Percentiles rank a stretch among this genome's conserved stretches.
These are phyloP conservation scores for Trachelipus rathkii DNA, from an alignment of 1,140 invertebrate genomes.

Conservation along the genomic window DNA sequence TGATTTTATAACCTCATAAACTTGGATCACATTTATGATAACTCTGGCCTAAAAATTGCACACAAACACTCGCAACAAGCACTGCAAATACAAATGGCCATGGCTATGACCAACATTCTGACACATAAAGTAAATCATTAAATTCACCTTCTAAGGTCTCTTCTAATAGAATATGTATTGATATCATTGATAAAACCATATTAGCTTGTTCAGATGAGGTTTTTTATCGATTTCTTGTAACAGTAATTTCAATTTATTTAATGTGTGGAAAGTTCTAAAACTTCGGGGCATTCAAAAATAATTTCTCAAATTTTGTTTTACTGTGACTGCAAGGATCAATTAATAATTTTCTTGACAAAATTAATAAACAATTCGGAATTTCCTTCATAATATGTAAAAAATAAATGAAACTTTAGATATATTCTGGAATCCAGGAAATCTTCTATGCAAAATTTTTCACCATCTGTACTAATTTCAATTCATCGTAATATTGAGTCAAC, in stretches of 20 bases:
- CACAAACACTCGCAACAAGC: background rate
- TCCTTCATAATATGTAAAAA: conserved; percentile 31
- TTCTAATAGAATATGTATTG: too few relatives aligned
- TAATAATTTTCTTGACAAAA: conserved; percentile 35
- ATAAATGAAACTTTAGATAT: background rate
- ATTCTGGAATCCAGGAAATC: background rate
- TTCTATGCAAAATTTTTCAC: too few relatives aligned
- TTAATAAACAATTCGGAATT: conserved; percentile 39
- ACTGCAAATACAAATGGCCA: too few relatives aligned
- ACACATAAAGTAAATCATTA: too few relatives aligned
- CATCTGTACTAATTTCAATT: too few relatives aligned
- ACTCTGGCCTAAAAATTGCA: background rate
- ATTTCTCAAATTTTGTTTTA: conserved; percentile 31
- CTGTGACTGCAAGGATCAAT: conserved; percentile 20
- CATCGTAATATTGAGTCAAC: too few relatives aligned
- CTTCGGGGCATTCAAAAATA: conserved; percentile 23
- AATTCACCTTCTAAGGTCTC: too few relatives aligned
- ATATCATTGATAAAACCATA: too few relatives aligned
- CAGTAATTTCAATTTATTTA: conserved; percentile 51
- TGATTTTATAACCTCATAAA: background rate
- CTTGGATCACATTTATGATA: background rate
- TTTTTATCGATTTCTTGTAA: conserved; percentile 48
- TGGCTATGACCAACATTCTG: too few relatives aligned
- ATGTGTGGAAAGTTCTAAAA: conserved; percentile 23
- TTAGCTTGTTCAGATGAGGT: too few relatives aligned